Evolutionary conservation across 2,797 vertebrate genomes (phyloP).

Genomic region (Lepidocolaptes lacrymiger): DNA sequence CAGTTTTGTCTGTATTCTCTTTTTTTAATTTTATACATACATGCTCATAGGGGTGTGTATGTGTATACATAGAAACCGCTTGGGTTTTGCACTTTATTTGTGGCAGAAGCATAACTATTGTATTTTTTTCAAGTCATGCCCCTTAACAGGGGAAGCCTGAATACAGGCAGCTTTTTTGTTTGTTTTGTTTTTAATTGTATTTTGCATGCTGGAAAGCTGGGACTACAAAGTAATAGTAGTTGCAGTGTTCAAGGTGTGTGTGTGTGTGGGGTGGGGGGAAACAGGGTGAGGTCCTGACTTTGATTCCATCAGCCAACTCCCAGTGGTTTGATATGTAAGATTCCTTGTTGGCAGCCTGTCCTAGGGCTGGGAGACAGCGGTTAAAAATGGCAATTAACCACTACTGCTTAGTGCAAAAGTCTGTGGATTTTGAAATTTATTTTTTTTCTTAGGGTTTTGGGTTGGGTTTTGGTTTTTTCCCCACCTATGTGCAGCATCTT

Average conservation of each 20-base stretch:
- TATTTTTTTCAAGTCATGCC: not conserved
- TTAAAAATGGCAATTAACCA: conserved; percentile 32
- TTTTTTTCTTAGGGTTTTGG: not conserved
- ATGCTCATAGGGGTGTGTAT: rapidly evolving
- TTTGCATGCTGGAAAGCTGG: conserved; percentile 23
- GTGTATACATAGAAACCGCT: conserved; percentile 27
- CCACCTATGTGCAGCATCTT: not conserved
- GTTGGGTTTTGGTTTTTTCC: not conserved
- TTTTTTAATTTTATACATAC: not conserved
- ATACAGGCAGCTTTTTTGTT: not conserved
- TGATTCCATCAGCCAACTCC: not conserved
- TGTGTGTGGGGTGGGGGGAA: not conserved
- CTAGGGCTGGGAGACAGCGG: not conserved
- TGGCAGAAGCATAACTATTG: conserved; percentile 19
- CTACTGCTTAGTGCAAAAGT: not conserved
- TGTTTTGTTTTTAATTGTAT: not conserved
- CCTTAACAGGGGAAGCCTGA: not conserved
- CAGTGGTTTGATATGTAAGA: not conserved
- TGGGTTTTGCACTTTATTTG: conserved; percentile 68
- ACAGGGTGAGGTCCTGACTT: not conserved
- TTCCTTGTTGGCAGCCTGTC: not conserved
- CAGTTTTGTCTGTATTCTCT: not conserved
- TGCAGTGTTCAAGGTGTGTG: not conserved
- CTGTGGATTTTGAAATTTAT: not conserved
- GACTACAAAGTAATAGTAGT: not conserved